Percentiles rank a stretch among this genome's conserved stretches.
Evolutionary conservation across 92 coral and sea anemone species (phyloP).

Genomic region (Epizoanthus stellaris): DNA sequence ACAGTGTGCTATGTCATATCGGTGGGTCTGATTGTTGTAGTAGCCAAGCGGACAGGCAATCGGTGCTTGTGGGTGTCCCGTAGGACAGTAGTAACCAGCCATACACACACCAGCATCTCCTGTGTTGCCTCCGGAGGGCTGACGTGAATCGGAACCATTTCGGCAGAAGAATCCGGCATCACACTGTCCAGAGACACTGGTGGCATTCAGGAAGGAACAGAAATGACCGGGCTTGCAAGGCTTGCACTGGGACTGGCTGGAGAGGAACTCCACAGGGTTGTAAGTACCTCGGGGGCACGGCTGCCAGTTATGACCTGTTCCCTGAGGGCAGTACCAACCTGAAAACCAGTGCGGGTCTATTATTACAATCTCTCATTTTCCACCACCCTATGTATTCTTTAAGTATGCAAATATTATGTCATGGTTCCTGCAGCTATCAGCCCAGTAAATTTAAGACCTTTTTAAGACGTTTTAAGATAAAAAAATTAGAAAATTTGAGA

Average conservation of each 20-base stretch:
- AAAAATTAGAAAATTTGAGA: no score
- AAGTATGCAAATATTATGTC: no score
- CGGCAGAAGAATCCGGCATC: slow-evolving; percentile 92
- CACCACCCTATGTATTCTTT: no score
- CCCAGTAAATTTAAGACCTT: no score
- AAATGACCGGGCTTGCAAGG: slow-evolving; percentile 88
- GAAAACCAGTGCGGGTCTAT: not conserved
- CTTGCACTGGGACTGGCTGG: slow-evolving; percentile 72
- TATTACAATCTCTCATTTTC: no score
- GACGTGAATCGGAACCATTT: slow-evolving; percentile 90
- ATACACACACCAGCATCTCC: slow-evolving; percentile 98
- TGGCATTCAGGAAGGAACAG: slow-evolving; percentile 82
- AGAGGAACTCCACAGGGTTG: slow-evolving; percentile 83
- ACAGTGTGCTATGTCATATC: slow-evolving; percentile 68
- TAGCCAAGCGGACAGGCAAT: slow-evolving; percentile 92
- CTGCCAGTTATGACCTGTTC: slow-evolving; percentile 84
- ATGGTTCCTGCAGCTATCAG: no score
- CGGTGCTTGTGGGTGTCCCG: slow-evolving; percentile 84
- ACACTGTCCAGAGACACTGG: slow-evolving; percentile 82
- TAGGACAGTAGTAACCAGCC: slow-evolving; percentile 83
- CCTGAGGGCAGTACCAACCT: slow-evolving; percentile 95
- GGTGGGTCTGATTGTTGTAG: slow-evolving; percentile 85
- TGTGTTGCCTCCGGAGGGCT: slow-evolving; percentile 88
- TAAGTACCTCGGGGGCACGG: slow-evolving; percentile 98
- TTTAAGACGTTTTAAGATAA: no score